Base-by-base conservation (phyloP, 1,140 invertebrate genomes). In the Amyelois transitella region DNA sequence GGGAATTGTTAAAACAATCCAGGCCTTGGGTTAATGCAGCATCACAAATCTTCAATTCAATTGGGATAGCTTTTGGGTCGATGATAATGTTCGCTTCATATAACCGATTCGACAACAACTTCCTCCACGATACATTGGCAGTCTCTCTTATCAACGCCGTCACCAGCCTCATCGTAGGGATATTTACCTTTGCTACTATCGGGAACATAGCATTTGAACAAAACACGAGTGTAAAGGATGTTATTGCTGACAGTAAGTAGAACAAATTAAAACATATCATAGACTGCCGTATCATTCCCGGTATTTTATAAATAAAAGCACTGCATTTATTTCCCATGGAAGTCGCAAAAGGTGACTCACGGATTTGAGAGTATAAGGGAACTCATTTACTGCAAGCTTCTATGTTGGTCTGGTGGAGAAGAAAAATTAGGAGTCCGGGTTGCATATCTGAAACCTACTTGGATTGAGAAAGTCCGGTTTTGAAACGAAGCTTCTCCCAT, bases 81-180 rank as follows among this genome's bases (percentile, higher is more conserved):
- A 95, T 98, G 90, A 97, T 98, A 72, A 96, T 96, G 70, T 97
- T 97, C 79, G 94, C 96, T n/a, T 97, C 96, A 73, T 98, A 98
- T 88, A 98, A 98, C 85, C 94, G 94, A 77, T 96, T 97, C 77
- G 93, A 95, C 72, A 98, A 98, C 75, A 96, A 96, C 67, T 94
- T 97, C 58, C 88, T 97, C 18, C 92, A 95, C 52, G 96, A 97
- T 71, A 96, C 95, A 0, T 69, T 97, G 17, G 92, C 95, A 0
- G 94, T 97, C 21, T 94, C 94, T 20, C 73, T 94, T 32, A 93
- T 96, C 14, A 97, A 97, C 78, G 94, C 94, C 18, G 83, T 96
- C 17, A 96, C 95, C 12, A 96, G 95, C 77, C 81, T 97, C 12
- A 88, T 97, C 10, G 94, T 96, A 24, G 96, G 95, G 6, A 94